Evolutionary conservation across 2,113 vertebrate species (phyloP), one percentile per base, ranked within the genome.

Genomic region (Carassius auratus): DNA sequence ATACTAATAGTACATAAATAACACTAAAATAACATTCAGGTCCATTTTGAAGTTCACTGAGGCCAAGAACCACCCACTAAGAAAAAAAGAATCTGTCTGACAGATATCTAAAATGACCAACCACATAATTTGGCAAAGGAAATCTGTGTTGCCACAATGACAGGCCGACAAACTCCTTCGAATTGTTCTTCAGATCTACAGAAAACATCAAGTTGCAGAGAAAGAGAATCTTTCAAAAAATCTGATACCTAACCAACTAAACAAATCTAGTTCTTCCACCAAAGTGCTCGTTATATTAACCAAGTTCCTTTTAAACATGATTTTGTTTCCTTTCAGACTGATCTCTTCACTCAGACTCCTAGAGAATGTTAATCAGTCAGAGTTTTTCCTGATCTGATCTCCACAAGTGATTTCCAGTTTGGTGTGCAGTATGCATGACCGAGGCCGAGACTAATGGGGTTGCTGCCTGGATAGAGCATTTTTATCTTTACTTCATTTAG

Each of bases 371-470:
- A 17, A 55, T 15, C 50, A 55, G 75, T 76, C 50, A 55, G 26
- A 30, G 30, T 69, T 69, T 30, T 36, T 15, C 36, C 66, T 76
- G 30, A 76, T 52, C 75, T 33, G 15, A 76, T 33, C 55, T 55
- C 33, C 23, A 30, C 15, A 55, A 76, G 75, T 33, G 75, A 26
- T 76, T 76, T 76, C 75, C 75, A 76, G 30, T 23, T 81, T 26
- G n/a, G 36, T 61, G 36, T 62, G 38, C 33, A 45, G 30, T 76
- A 76, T 55, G 75, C 8, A 76, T 57, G 23, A 33, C 75, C 10
- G 23, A 55, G 75, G 50, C 14, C 9, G 26, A 76, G 7, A 55
- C 74, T 59, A 78, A 78, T 78, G 30, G 52, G 33, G 4, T 78
- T 38, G 52, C 76, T 78, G 52, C 50, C 17, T 57, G 6, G 8